phyloP scores from a whole-genome alignment of 2,888 invertebrate species.

The Bhutanitis thaidina region DNA sequence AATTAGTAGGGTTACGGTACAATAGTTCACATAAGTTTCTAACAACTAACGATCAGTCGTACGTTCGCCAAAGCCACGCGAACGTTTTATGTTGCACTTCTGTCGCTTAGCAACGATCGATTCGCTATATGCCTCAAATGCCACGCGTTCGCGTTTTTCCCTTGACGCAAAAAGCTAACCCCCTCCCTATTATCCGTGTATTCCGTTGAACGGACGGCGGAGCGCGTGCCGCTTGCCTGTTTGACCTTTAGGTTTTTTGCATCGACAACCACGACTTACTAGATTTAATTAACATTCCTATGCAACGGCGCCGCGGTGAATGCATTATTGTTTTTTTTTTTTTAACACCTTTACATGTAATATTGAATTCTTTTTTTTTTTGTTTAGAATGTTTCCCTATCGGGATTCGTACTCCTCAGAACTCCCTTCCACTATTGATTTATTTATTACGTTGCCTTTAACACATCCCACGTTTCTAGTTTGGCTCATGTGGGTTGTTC shows the following conservation, averaged over 20 bases:
- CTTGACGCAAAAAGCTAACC: neutral
- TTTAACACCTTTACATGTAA: no score
- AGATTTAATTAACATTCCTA: constrained; percentile 48
- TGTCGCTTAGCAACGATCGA: constrained; percentile 26
- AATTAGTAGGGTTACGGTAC: no score
- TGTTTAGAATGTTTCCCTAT: no score
- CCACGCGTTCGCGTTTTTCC: constrained; percentile 23
- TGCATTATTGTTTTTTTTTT: no score
- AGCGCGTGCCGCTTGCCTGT: constrained; percentile 59
- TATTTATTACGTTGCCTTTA: no score
- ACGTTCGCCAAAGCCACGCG: neutral
- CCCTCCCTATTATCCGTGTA: constrained; percentile 18
- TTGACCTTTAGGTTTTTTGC: constrained; percentile 62
- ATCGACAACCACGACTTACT: constrained; percentile 24
- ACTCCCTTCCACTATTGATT: no score
- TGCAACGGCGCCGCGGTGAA: constrained; percentile 29
- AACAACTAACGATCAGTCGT: no score
- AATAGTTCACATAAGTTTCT: no score
- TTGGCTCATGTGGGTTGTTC: no score
- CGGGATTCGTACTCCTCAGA: no score
- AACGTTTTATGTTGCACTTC: constrained; percentile 16
- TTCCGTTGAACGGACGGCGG: constrained; percentile 30
- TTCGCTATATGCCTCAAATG: neutral
- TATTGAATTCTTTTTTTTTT: no score
- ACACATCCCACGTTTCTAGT: no score